Evolutionary conservation across 2,888 invertebrate genomes (phyloP).

Genomic region (Strigamia maritima): DNA sequence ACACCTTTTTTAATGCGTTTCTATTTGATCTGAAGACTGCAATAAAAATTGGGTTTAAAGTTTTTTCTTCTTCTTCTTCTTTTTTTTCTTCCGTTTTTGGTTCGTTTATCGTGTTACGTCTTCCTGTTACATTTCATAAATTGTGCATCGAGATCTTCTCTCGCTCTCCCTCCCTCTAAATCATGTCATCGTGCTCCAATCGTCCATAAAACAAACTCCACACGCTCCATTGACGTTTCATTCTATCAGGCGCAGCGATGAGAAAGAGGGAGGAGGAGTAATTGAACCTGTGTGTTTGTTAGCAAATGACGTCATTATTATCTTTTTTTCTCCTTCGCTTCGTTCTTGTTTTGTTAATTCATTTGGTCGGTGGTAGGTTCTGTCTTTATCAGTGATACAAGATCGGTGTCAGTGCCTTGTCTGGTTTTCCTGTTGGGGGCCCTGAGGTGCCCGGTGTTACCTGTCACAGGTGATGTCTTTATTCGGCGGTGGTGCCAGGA

Average conservation of each 20-base stretch:
- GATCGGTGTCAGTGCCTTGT: conserved; percentile 35
- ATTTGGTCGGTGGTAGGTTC: neutral
- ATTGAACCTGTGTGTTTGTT: conserved; percentile 2
- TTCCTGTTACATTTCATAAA: conserved; percentile 12
- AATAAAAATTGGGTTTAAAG: conserved; percentile 1
- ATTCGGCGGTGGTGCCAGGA: conserved; percentile 29
- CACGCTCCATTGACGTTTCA: conserved; percentile 20
- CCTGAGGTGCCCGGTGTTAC: conserved; percentile 35
- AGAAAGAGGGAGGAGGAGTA: conserved; percentile 1
- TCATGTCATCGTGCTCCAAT: conserved; percentile 34
- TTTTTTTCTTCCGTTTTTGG: neutral
- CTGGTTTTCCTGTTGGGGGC: conserved; percentile 34
- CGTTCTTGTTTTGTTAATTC: neutral
- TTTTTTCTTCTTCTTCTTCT: neutral
- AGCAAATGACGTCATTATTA: conserved; percentile 31
- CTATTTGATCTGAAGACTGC: neutral
- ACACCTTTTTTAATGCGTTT: neutral
- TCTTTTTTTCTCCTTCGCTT: neutral
- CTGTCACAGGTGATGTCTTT: conserved; percentile 36
- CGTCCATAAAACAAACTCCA: conserved; percentile 28
- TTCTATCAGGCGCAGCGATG: neutral
- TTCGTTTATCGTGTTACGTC: neutral
- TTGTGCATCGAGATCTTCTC: conserved; percentile 22
- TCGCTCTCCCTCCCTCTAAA: conserved; percentile 18
- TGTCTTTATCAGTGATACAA: conserved; percentile 18